Evolutionary conservation across 2,113 vertebrate genomes (phyloP).

Genomic region (Atrichornis clamosus): DNA sequence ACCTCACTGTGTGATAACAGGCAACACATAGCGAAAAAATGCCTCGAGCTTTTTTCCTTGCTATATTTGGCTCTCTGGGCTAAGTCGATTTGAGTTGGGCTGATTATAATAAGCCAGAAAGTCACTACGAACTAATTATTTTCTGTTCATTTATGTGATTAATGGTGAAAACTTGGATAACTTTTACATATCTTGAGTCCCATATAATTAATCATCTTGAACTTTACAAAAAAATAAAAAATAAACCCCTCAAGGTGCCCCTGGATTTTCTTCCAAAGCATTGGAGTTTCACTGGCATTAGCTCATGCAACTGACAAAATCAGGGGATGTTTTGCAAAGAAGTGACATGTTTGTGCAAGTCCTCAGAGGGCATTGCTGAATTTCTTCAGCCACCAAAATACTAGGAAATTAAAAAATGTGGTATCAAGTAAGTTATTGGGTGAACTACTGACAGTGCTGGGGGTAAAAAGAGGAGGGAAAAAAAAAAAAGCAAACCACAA

Average conservation of each 20-base stretch:
- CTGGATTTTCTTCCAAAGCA: conserved; percentile 46
- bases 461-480: accelerated
- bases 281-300: conserved; percentile 32
- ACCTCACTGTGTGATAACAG: conserved; percentile 54
- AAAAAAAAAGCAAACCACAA: not conserved
- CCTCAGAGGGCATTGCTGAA: conserved; percentile 10
- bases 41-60: conserved; percentile 54
- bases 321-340: conserved; percentile 1
- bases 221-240: conserved; percentile 50
- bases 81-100: conserved; percentile 66
- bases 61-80: conserved; percentile 65
- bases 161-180: conserved; percentile 72
- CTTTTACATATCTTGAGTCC: conserved; percentile 62
- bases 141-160: conserved; percentile 75
- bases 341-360: conserved; percentile 3
- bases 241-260: conserved; percentile 55
- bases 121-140: conserved; percentile 70
- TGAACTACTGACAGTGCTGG: not conserved
- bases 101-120: conserved; percentile 71
- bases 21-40: conserved; percentile 40
- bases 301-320: conserved; percentile 37
- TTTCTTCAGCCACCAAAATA: conserved; percentile 18
- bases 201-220: conserved; percentile 67
- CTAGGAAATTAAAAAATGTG: not conserved
- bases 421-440: not conserved